Base-by-base conservation (phyloP, 2,888 invertebrate species). In the Agrochola circellaris region DNA sequence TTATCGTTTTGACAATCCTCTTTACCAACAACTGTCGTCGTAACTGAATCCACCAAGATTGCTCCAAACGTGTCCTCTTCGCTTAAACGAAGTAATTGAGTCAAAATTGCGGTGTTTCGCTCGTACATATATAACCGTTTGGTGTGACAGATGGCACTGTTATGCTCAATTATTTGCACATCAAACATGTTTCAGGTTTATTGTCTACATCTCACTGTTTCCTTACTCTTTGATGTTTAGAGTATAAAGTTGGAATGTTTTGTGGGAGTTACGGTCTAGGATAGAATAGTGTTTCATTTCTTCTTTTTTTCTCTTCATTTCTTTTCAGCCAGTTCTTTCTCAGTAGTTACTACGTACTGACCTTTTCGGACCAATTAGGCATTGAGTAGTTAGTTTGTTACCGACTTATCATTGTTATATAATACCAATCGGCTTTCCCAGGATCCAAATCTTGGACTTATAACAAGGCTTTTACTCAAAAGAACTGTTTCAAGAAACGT, bases 151-250 rank as follows among this genome's bases (percentile, higher is more conserved):
- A 84, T 84, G 62, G 58, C 13, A 73, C 7, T 48, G 70, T 74
- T 48, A 70, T 74, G 84, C 74, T 79, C 84, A 74, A 82, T 82
- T 84, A 82, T 84, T 79, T 84, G 70, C 54, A 23, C 82, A 84
- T 82, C 70, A 67, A 74, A 73, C 74, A 67, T 54, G 30, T 71
- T 58, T 71, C 84, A 56, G 26, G 38, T 60, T 69, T 69, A 79
- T 66, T 48, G 26, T 60, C 51, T 38, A 34, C 54, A 64, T 23
- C 26, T 38, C 60, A 62, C 34, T 26, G 51, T 71, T 79, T 84
- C 66, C 80, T 79, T 70, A 15, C 26, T 71, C 70, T 84, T 82
- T 84, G 58, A 84, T 84, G 69, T 62, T 67, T 54, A 6, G 54
- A 23, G 15, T 60, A 34, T 65, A 42, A 60, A 20, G 51, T 67